These are phyloP conservation scores for Cybosia mesomella DNA, from an alignment of 2,888 invertebrate species.

Conservation along the genomic window DNA sequence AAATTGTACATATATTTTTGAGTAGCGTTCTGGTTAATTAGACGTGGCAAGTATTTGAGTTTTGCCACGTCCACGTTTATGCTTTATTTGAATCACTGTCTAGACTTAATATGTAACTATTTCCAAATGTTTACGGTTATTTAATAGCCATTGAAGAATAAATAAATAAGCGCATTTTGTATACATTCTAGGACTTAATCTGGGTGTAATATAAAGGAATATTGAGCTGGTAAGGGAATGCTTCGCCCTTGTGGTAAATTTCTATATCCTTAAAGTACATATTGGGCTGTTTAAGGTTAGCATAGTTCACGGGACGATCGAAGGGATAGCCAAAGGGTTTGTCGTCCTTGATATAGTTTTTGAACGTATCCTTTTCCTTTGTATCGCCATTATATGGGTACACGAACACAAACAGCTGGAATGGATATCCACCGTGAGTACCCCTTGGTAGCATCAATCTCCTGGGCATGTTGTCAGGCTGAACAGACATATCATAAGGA, in stretches of 20 bases:
- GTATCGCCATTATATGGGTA: conserved; percentile 82
- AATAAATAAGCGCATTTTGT: not conserved
- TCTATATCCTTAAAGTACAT: conserved; percentile 87
- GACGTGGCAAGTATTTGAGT: no score
- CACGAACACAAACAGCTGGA: conserved; percentile 88
- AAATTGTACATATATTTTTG: no score
- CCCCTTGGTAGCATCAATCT: conserved; percentile 92
- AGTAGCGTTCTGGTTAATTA: no score
- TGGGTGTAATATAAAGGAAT: conserved; percentile 54
- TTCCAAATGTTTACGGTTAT: no score
- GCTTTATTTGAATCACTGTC: no score
- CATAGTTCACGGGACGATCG: conserved; percentile 81
- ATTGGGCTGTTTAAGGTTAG: conserved; percentile 85
- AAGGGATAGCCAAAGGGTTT: conserved; percentile 87
- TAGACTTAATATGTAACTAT: no score
- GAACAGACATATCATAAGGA: conserved; percentile 83
- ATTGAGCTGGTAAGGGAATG: conserved; percentile 61
- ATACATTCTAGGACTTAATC: conserved; percentile 12
- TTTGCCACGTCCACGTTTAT: no score
- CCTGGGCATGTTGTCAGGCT: conserved; percentile 88
- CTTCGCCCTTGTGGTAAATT: conserved; percentile 82
- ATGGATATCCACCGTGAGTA: conserved; percentile 88
- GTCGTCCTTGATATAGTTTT: conserved; percentile 74
- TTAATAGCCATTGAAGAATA: no score
- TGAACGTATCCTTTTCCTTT: conserved; percentile 63